Evolutionary conservation across 2,888 invertebrate species (phyloP).

Genomic region (Unio pictorum): DNA sequence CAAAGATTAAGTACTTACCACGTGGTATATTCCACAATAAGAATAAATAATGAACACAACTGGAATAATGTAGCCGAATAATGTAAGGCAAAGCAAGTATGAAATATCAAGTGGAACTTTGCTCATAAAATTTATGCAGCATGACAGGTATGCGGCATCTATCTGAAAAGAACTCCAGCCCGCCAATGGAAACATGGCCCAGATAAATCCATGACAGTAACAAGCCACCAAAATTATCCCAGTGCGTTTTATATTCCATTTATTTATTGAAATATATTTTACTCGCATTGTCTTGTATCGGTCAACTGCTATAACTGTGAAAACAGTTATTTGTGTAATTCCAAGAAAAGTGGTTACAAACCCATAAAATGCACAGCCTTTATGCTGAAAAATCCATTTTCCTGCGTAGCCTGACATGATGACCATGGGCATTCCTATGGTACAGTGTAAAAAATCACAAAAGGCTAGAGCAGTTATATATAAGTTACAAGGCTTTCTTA

Average conservation of each 20-base stretch:
- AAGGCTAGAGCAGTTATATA: neutral
- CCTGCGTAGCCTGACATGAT: neutral
- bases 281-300: neutral
- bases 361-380: neutral
- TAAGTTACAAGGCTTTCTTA: neutral
- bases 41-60: neutral
- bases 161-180: constrained; percentile 7
- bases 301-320: constrained; percentile 1
- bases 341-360: constrained; percentile 7
- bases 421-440: constrained; percentile 2
- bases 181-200: constrained; percentile 1
- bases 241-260: neutral
- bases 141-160: neutral
- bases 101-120: neutral
- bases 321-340: constrained; percentile 6
- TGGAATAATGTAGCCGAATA: constrained; percentile 1
- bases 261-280: no score
- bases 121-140: neutral
- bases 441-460: constrained; percentile 2
- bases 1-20: neutral
- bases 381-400: neutral
- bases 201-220: constrained; percentile 1
- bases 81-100: neutral
- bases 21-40: neutral
- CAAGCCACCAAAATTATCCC: neutral